A percentile compares a stretch with the other conserved stretches of the same genome.
Conservation (phyloP, 2,113 vertebrate genomes). For the Bettongia penicillata region DNA sequence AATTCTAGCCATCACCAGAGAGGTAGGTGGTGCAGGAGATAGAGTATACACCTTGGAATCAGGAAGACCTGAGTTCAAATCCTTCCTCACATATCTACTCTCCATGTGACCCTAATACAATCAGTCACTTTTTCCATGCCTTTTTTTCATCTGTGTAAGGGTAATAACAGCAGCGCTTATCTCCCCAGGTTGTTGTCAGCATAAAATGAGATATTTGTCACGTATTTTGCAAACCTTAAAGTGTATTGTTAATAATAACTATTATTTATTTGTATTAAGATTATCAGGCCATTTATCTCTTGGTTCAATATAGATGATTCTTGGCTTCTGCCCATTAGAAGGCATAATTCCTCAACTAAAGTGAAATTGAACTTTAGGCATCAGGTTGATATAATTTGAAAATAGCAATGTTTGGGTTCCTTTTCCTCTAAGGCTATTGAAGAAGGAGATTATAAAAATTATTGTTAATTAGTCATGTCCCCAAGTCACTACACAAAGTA, state of each 20-base stretch:
- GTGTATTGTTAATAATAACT: background rate
- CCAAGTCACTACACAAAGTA: background rate
- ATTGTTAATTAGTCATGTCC: background rate
- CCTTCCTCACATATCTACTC: background rate
- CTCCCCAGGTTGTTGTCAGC: background rate
- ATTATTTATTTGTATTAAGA: background rate
- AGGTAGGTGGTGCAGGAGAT: background rate
- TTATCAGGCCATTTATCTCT: background rate
- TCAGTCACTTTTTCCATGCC: background rate
- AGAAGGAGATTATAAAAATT: background rate
- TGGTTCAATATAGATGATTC: rapidly evolving
- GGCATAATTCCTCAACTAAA: background rate
- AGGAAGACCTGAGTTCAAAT: background rate
- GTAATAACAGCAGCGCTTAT: background rate
- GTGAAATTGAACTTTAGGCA: background rate
- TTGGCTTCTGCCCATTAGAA: background rate
- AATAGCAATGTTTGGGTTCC: slow-evolving; percentile 5
- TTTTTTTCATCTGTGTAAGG: background rate
- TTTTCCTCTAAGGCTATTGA: background rate
- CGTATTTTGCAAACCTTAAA: background rate
- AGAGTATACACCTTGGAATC: background rate
- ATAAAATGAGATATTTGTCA: background rate
- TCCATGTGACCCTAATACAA: background rate
- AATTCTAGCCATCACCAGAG: background rate
- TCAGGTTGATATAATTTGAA: background rate